Evolutionary conservation across 2,797 vertebrate species (phyloP).

Genomic region (Rhynchotus rufescens): DNA sequence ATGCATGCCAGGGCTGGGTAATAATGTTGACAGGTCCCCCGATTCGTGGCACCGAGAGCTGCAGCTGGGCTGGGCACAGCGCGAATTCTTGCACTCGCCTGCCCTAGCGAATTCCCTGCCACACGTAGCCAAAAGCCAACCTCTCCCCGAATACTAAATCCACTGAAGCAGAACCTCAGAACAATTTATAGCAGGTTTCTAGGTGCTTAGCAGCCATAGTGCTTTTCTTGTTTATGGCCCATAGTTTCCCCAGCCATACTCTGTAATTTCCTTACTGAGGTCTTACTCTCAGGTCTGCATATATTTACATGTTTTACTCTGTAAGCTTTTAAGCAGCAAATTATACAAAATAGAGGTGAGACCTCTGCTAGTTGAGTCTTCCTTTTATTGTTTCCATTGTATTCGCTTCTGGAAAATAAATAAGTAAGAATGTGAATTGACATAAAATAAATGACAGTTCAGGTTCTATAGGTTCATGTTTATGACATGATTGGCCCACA

Average conservation of each 20-base stretch:
- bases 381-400: constrained; percentile 61
- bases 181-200: constrained; percentile 75
- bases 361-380: constrained; percentile 79
- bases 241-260: constrained; percentile 71
- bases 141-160: constrained; percentile 68
- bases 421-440: constrained; percentile 72
- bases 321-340: constrained; percentile 82
- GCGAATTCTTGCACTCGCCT: constrained; percentile 35
- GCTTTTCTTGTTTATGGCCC: constrained; percentile 70
- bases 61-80: background rate
- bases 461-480: constrained; percentile 74
- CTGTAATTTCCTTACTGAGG: constrained; percentile 77
- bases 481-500: constrained; percentile 71
- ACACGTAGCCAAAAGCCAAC: constrained; percentile 26
- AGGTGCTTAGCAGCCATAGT: constrained; percentile 73
- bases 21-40: constrained; percentile 36
- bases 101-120: background rate
- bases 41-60: background rate
- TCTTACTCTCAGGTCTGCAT: constrained; percentile 81
- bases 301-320: constrained; percentile 85
- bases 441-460: constrained; percentile 76
- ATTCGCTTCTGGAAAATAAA: constrained; percentile 76
- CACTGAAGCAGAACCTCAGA: constrained; percentile 65
- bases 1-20: background rate
- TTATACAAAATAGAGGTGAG: constrained; percentile 84